Percentiles rank a stretch among this genome's conserved stretches.
phyloP scores from a whole-genome alignment of 1,140 invertebrate genomes.

The Drosophila azteca region DNA sequence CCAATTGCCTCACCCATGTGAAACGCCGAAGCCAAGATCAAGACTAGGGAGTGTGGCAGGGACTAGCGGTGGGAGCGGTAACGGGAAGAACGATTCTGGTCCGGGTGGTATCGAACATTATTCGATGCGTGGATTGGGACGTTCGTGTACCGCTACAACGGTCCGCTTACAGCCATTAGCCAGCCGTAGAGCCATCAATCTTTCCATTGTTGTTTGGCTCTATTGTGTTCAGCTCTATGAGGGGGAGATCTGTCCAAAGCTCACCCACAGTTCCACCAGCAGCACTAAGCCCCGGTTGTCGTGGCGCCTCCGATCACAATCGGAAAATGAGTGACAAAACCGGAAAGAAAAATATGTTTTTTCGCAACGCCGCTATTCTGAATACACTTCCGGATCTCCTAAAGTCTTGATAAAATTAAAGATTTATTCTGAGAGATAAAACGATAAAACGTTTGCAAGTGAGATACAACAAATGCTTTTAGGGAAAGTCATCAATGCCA shows the following conservation, averaged over 20 bases:
- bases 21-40: background rate
- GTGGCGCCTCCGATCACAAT: constrained; percentile 31
- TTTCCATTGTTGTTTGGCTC: constrained; percentile 57
- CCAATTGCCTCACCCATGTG: constrained; percentile 8
- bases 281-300: background rate
- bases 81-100: no score
- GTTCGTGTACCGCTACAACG: constrained; percentile 10
- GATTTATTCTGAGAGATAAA: no score
- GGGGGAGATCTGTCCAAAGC: constrained; percentile 2
- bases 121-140: background rate
- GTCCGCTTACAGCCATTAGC: constrained; percentile 65
- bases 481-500: no score
- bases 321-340: constrained; percentile 18
- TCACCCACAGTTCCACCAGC: constrained; percentile 16
- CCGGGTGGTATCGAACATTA: constrained; percentile 6
- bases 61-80: no score
- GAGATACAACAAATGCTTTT: no score
- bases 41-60: constrained; percentile 3
- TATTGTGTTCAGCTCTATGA: background rate
- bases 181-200: constrained; percentile 59
- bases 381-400: no score
- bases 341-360: constrained; percentile 6
- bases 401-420: no score
- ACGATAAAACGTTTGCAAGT: no score
- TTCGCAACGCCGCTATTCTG: no score